These are phyloP conservation scores for Cacatua alba DNA, from an alignment of 2,113 vertebrate genomes.

Conservation along the genomic window DNA sequence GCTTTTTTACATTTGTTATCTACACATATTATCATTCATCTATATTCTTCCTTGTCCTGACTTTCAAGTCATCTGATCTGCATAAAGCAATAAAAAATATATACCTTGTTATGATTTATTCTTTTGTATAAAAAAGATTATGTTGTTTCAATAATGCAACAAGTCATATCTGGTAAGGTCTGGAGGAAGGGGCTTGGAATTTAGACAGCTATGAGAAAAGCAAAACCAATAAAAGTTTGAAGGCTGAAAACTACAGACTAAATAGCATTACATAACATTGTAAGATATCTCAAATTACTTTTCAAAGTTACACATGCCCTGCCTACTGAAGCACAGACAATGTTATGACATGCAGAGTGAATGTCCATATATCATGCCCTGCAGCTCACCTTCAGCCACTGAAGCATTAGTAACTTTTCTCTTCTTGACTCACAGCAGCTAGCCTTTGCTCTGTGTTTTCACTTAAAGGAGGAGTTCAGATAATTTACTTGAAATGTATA, in stretches of 20 bases:
- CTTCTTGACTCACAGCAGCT: not conserved
- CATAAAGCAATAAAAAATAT: not conserved
- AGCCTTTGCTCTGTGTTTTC: not conserved
- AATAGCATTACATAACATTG: not conserved
- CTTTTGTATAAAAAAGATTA: not conserved
- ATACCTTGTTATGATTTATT: not conserved
- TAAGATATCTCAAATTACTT: not conserved
- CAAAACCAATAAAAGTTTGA: not conserved
- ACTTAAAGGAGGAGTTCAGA: not conserved
- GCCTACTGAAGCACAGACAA: not conserved
- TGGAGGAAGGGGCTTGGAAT: not conserved
- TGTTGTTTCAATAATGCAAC: not conserved
- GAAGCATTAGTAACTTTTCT: not conserved
- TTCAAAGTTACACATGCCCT: not conserved
- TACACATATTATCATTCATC: rapidly evolving
- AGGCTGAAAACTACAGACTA: not conserved
- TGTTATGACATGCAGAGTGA: rapidly evolving
- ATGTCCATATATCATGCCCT: not conserved
- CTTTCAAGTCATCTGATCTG: not conserved
- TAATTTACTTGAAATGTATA: not conserved
- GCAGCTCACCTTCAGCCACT: not conserved
- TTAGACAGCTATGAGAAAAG: not conserved
- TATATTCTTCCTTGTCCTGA: not conserved
- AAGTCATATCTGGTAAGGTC: not conserved
- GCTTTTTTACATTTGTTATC: not conserved